Evolutionary conservation across 1,140 invertebrate genomes (phyloP), one percentile per base, ranked within the genome.

Genomic region (Eurosta solidaginis): DNA sequence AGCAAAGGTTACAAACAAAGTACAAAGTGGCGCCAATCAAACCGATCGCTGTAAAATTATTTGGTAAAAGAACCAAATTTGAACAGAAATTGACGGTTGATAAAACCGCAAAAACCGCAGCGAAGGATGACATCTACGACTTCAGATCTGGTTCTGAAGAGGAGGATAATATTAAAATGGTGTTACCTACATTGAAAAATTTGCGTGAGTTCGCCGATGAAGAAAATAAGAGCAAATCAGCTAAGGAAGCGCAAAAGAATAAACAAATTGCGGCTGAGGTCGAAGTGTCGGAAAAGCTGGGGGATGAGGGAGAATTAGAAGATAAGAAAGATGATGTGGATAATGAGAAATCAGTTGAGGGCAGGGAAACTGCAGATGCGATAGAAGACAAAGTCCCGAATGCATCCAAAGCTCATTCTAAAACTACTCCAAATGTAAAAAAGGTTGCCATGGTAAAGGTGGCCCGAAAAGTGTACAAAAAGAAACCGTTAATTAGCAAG

Each of bases 121-220:
- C 42, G 27, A 74, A 77, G 44, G 63, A 86, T 77, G 85, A 87
- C 68, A 82, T 87, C 1, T 87, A 87, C 14, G 85, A 87, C 54
- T 87, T 87, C 29, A 86, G 87, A 45, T 86, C 85, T 0, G 85
- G 85, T 0, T 87, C 85, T 1, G 85, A 87, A 29, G 83, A 85
- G 63, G 85, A 87, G 75, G 85, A 87, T 20, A 84, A 84, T 3
- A 86, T 87, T 74, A 85, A 86, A 77, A 87, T 87, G 85, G 84
- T 85, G 44, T 76, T 87, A 79, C 84, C 85, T 1, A 79, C 81
- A 14, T 74, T 87, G 7, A 87, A 87, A 63, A 81, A 85, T 77
- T 33, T 87, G 63, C 81, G 84, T 1, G 85, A 87, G 1, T 87
- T 85, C 45, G 85, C 85, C 25, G 85, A 86, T 29, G 85, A 86